Evolutionary conservation across 2,113 vertebrate species (phyloP).

Genomic region (Engraulis encrasicolus): DNA sequence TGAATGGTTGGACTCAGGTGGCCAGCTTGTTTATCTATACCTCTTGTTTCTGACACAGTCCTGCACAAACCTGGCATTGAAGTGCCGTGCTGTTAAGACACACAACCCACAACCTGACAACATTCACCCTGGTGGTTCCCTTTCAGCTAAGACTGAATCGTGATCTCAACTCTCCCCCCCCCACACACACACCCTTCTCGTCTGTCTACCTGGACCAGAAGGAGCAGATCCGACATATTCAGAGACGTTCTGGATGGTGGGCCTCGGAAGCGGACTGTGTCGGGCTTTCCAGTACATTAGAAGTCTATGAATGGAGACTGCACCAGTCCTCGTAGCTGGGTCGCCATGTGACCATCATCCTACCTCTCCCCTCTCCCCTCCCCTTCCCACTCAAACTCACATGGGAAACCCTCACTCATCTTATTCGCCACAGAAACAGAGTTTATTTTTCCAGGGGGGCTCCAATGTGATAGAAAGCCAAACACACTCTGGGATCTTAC

Average conservation of each 20-base stretch:
- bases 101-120: slow-evolving; percentile 84
- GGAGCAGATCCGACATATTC: not conserved
- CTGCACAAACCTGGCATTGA: slow-evolving; percentile 81
- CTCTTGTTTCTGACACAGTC: slow-evolving; percentile 84
- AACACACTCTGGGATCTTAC: slow-evolving; percentile 69
- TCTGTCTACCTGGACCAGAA: slow-evolving; percentile 49
- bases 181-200: too few relatives aligned
- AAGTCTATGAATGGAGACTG: slow-evolving; percentile 82
- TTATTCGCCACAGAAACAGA: slow-evolving; percentile 63
- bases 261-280: slow-evolving; percentile 73
- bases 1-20: slow-evolving; percentile 80
- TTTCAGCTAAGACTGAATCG: not conserved
- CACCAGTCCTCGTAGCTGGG: slow-evolving; percentile 57
- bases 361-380: slow-evolving; percentile 50
- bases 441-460: slow-evolving; percentile 73
- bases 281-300: slow-evolving; percentile 94
- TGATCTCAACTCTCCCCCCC: too few relatives aligned
- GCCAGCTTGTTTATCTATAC: slow-evolving; percentile 83
- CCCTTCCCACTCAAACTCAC: slow-evolving; percentile 67
- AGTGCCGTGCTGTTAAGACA: slow-evolving; percentile 84
- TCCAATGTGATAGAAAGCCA: slow-evolving; percentile 60
- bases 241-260: slow-evolving; percentile 73
- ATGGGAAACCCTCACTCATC: slow-evolving; percentile 76
- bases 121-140: slow-evolving; percentile 77
- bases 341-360: not conserved